Base-by-base conservation (phyloP, 1,140 invertebrate species). In the Coenobita brevimanus region DNA sequence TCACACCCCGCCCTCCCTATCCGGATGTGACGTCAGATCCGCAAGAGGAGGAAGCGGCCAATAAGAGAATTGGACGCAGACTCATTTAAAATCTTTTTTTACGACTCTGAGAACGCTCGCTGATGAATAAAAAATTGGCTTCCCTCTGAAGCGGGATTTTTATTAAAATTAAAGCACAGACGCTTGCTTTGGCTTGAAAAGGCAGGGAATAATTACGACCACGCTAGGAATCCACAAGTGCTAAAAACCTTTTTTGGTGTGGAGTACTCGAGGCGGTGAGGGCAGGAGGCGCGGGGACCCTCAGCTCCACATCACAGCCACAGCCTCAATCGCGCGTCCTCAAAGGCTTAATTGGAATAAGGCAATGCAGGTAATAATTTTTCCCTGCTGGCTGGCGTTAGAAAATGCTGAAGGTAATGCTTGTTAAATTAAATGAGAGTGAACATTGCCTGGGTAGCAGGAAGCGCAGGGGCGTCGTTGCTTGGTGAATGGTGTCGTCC, bases 21-120 rank as follows among this genome's bases (percentile, higher is more conserved):
- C 82, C 83, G 60, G 83, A 78, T 33, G 73, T 85, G 75, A 86
- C 73, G 73, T 78, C 73, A 76, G 46, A 86, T 84, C 83, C 83
- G 83, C 60, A 38, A 46, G 60, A 50, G 73, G 69, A 30, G 75
- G 75, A 79, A 62, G 83, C 43, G 79, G 83, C 83, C 83, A 86
- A 86, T 86, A 64, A 86, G 83, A 79, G 83, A 46, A 17, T 30
- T 50, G 75, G 69, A 86, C 71, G 73, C 60, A 64, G 73, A 27
- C 73, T 86, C 83, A 43, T 36, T 67, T 62, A 38, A 67, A n/a
- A n/a, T 41, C 24, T 79, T 50, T 50, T 30, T 79, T 17, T 79
- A 33, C 50, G 43, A 21, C 41, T 30, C 41, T 79, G 36, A 64
- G 78, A 41, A 41, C 57, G 38, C 15, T 71, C 33, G 33, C 67